Evolutionary conservation across 2,888 invertebrate genomes (phyloP), one percentile per base, ranked within the genome.

Genomic region (Rhimphoctona megacephalus): DNA sequence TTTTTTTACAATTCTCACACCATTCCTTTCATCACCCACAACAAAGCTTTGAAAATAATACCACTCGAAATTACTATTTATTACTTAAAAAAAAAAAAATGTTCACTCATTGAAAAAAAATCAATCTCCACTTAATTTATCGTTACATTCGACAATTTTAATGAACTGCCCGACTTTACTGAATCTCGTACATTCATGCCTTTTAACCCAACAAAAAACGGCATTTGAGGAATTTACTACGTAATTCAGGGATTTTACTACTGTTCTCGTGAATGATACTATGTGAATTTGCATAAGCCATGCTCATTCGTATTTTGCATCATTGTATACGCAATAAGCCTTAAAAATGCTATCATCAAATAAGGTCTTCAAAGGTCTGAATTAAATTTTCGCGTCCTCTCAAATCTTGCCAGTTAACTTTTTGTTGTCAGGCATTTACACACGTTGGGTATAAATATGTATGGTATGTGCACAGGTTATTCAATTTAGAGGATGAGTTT

Each of bases 401-500:
- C 19, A 57, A 79, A 67, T 66, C 33, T 52, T 30, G 30, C n/a
- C n/a, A 36, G 73, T 25, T 22, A 30, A 77, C 64, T 43, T 77
- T 77, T 30, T 61, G 57, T 57, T 76, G 46, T 77, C 46, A 49
- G 1, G 43, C 52, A 64, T 49, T 49, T 49, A 66, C 49, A 39
- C 25, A 57, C 22, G 39, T 49, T n/a, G n/a, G 33, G 2, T 25
- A 77, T 76, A 25, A 25, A 76, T 43, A 76, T 64, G 43, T 73
- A 36, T 11, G n/a, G 36, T 25, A 3, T 70, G 54, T 19, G 25
- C 19, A 49, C n/a, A 17, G 39, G 64, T 54, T 66, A 79, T 83
- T 79, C 73, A 83, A 79, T 79, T 78, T 66, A 22, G 19, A 25
- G 17, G 73, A 73, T 54, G 46, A 69, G 67, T 39, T 49, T 19